Evolutionary conservation across 2,888 invertebrate species (phyloP), one percentile per base, ranked within the genome.

Genomic region (Eurytoma californica): DNA sequence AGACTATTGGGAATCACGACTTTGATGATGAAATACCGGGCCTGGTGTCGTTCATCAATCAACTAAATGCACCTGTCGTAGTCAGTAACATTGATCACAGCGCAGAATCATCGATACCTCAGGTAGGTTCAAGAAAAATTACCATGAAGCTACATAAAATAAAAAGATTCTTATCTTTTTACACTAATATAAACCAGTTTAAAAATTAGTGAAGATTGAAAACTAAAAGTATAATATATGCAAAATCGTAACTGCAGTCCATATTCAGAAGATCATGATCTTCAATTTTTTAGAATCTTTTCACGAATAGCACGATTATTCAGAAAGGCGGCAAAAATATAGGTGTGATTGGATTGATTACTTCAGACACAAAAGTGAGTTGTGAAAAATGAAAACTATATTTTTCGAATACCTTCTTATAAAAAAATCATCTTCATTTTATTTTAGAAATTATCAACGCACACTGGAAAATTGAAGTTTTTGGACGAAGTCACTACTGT

Each of bases 1-100:
- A 97, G 96, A 95, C 95, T 0, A 87, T 97, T 12, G 97, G 97
- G 0, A 97, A 97, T 89, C 97, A 97, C 85, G 97, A 97, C 88
- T 97, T 97, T 85, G 97, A 97, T 87, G 93, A 95, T 84, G 94
- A 93, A 3, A 91, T 96, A 2, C 93, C 90, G 9, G 96, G 95
- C 0, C 89, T 96, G 0, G 92, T 94, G 0, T 95, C 95, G 0
- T 96, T 95, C 88, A 86, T 97, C 57, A 88, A 93, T 83, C 89
- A 90, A 0, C 86, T 95, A 12, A 91, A 93, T 0, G 92, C 94
- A 0, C 93, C 95, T 0, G 93, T 96, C 87, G 89, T 97, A 58
- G 94, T 94, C 5, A 93, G 94, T 49, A 97, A 97, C 86, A 94
- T 97, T 66, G 94, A 97, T 87, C 92, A 93, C 3, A 91, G 91